phyloP scores from a whole-genome alignment of 2,113 vertebrate species.

The Chamaetylas fuelleborni region DNA sequence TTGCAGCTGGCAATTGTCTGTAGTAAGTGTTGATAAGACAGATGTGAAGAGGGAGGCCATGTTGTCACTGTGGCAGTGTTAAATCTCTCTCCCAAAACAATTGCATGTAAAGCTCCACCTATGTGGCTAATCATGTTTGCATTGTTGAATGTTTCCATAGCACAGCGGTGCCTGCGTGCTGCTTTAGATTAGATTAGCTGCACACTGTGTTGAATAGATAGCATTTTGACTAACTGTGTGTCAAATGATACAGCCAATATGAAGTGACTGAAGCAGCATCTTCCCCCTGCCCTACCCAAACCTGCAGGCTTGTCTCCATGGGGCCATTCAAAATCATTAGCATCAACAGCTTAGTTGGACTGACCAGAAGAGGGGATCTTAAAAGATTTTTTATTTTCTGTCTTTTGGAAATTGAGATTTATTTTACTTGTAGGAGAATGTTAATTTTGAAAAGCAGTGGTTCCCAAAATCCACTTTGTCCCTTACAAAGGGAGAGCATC shows the following conservation, averaged over 20 bases:
- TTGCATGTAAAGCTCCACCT: slow-evolving; percentile 52
- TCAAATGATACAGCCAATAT: slow-evolving; percentile 44
- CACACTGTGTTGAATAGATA: slow-evolving; percentile 65
- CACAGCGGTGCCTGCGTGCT: slow-evolving; percentile 35
- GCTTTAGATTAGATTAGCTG: slow-evolving; percentile 70
- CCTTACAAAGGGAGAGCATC: background rate
- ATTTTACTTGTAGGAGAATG: background rate
- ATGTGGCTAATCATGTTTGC: slow-evolving; percentile 63
- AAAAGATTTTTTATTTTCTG: background rate
- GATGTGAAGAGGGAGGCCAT: slow-evolving; percentile 32
- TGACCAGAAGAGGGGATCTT: background rate
- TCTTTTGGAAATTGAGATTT: background rate
- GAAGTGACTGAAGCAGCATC: slow-evolving; percentile 6
- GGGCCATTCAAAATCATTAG: slow-evolving; percentile 17
- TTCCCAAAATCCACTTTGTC: background rate
- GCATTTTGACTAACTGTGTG: slow-evolving; percentile 43
- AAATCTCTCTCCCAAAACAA: slow-evolving; percentile 49
- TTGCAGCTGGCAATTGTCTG: background rate
- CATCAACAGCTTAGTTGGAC: background rate
- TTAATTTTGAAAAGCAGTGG: background rate
- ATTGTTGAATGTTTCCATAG: slow-evolving; percentile 50
- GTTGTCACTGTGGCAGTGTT: background rate
- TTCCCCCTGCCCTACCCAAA: background rate
- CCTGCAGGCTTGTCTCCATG: background rate
- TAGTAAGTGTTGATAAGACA: background rate